phyloP scores from a whole-genome alignment of 2,888 invertebrate species.

The Protonemura montana region DNA sequence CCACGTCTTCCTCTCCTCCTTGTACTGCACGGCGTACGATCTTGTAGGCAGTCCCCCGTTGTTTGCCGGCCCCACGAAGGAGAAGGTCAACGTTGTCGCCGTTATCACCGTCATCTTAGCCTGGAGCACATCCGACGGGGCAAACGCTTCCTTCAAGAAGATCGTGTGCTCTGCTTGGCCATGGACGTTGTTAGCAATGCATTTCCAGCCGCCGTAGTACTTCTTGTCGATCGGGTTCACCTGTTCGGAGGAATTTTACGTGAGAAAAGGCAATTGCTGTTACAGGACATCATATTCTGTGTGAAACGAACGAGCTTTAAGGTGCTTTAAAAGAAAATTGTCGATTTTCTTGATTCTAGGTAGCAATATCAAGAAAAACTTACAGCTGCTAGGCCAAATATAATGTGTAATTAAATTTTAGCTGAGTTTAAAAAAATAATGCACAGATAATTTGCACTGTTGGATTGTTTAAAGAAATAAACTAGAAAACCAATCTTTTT shows the following conservation, averaged over 20 bases:
- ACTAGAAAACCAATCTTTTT: no score
- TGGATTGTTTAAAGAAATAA: no score
- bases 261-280: no score
- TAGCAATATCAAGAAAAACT: no score
- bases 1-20: conserved; percentile 74
- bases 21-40: conserved; percentile 79
- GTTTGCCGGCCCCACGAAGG: conserved; percentile 76
- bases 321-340: no score
- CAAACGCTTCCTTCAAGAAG: conserved; percentile 75
- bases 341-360: no score
- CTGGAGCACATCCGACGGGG: conserved; percentile 72
- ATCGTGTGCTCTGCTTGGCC: conserved; percentile 75
- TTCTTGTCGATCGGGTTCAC: conserved; percentile 72
- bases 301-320: no score
- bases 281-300: no score
- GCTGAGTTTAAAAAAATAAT: no score
- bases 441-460: no score
- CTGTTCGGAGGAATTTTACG: conserved; percentile 48
- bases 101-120: conserved; percentile 75
- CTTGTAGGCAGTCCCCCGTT: conserved; percentile 79
- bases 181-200: conserved; percentile 79
- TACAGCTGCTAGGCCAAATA: no score
- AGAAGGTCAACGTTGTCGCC: conserved; percentile 85
- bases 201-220: conserved; percentile 80
- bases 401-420: no score